Evolutionary conservation across 2,113 vertebrate species (phyloP).

Genomic region (Hystrix brachyura): DNA sequence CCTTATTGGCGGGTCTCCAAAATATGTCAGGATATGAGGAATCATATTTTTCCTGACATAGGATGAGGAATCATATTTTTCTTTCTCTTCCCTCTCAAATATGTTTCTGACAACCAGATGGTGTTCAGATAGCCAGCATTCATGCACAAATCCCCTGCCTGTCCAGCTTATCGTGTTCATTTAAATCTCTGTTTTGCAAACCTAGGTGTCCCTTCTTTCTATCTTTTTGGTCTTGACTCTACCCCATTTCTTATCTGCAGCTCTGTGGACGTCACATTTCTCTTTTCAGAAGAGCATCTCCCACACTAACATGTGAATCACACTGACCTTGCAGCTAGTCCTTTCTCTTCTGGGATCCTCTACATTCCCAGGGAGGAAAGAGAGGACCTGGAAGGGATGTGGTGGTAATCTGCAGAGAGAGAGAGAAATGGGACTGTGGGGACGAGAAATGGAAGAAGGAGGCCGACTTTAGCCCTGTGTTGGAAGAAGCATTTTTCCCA

Average conservation of each 20-base stretch:
- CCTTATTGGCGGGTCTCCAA: constrained; percentile 50
- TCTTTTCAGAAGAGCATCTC: constrained; percentile 29
- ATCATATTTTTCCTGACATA: constrained; percentile 4
- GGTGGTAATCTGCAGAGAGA: not conserved
- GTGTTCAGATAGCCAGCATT: not conserved
- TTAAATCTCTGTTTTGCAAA: constrained; percentile 23
- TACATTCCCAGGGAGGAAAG: not conserved
- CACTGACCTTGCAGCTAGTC: not conserved
- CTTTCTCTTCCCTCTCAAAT: constrained; percentile 36
- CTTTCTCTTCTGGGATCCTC: not conserved
- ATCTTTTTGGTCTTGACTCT: constrained; percentile 30
- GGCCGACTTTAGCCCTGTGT: not conserved
- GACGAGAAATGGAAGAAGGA: not conserved
- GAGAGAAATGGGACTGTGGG: not conserved
- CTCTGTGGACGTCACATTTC: constrained; percentile 21
- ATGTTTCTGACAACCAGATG: constrained; percentile 64
- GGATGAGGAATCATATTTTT: constrained; percentile 51
- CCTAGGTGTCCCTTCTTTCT: not conserved
- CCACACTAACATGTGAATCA: not conserved
- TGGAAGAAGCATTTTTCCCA: not conserved
- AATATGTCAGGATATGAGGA: constrained; percentile 61
- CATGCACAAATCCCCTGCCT: not conserved
- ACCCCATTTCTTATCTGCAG: constrained; percentile 37
- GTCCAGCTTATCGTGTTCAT: not conserved
- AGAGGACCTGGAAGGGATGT: not conserved